Evolutionary conservation across 37 sponge, comb jelly and placozoan species (phyloP).

Genomic region (Hexactinellida sp.): DNA sequence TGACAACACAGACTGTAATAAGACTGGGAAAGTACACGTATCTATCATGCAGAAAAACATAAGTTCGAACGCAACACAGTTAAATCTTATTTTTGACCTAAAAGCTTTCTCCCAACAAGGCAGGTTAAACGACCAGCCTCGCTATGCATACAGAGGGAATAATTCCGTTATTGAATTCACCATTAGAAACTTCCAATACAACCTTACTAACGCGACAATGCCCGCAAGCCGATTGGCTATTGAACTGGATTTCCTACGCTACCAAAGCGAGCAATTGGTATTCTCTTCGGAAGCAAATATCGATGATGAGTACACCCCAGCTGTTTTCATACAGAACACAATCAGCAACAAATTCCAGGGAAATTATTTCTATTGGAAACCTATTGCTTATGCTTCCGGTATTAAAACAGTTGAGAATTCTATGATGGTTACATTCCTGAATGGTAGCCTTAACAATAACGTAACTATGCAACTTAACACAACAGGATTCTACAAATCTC

Average conservation of each 20-base stretch:
- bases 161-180: not conserved
- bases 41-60: not conserved
- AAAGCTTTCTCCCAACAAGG: not conserved
- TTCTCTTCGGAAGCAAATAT: not conserved
- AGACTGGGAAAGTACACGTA: not conserved
- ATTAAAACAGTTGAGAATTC: not conserved
- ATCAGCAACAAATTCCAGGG: not conserved
- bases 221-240: not conserved
- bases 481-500: not conserved
- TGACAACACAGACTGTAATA: not conserved
- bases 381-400: not conserved
- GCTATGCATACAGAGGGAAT: not conserved
- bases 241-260: not conserved
- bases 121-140: not conserved
- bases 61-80: not conserved
- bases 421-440: not conserved
- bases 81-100: not conserved
- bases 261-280: not conserved
- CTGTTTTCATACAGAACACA: constrained; percentile 9
- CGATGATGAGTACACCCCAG: constrained; percentile 10
- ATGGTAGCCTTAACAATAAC: not conserved
- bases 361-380: not conserved
- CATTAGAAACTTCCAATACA: not conserved
- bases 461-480: not conserved
- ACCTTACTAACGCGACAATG: not conserved